These are phyloP conservation scores for Doryteuthis pealeii DNA, from an alignment of 1,140 invertebrate species.

Conservation along the genomic window DNA sequence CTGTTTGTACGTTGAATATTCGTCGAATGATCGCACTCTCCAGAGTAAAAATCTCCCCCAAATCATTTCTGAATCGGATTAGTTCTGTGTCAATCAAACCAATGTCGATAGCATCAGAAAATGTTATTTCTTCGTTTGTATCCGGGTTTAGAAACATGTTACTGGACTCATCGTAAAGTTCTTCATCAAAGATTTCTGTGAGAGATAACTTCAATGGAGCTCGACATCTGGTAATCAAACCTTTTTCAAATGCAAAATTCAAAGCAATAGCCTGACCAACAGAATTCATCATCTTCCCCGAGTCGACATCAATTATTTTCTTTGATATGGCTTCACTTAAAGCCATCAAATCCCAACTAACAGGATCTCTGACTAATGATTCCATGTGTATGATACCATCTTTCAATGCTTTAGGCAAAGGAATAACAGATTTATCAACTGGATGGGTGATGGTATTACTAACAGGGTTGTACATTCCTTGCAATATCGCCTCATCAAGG, in stretches of 20 bases:
- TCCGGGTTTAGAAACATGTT: conserved; percentile 70
- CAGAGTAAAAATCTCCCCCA: conserved; percentile 74
- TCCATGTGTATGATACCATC: conserved; percentile 75
- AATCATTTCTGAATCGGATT: conserved; percentile 77
- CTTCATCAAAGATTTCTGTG: conserved; percentile 80
- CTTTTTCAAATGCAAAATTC: conserved; percentile 82
- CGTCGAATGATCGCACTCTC: conserved; percentile 71
- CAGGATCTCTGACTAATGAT: conserved; percentile 69
- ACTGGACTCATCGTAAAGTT: conserved; percentile 75
- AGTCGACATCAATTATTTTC: conserved; percentile 75
- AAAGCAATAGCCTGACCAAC: conserved; percentile 75
- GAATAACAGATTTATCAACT: conserved; percentile 32
- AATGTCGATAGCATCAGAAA: conserved; percentile 71
- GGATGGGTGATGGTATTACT: conserved; percentile 57
- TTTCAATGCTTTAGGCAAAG: conserved; percentile 73
- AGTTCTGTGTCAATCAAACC: conserved; percentile 77
- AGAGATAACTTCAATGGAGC: conserved; percentile 79
- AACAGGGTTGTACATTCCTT: conserved; percentile 78
- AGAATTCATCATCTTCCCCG: conserved; percentile 68
- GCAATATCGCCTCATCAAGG: conserved; percentile 79
- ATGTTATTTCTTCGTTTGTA: conserved; percentile 62
- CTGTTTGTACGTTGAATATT: conserved; percentile 66
- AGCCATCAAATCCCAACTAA: conserved; percentile 75
- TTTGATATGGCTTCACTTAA: conserved; percentile 81
- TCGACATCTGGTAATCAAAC: conserved; percentile 79